Conservation (phyloP, 1,140 invertebrate species). For the Bombus haemorrhoidalis region DNA sequence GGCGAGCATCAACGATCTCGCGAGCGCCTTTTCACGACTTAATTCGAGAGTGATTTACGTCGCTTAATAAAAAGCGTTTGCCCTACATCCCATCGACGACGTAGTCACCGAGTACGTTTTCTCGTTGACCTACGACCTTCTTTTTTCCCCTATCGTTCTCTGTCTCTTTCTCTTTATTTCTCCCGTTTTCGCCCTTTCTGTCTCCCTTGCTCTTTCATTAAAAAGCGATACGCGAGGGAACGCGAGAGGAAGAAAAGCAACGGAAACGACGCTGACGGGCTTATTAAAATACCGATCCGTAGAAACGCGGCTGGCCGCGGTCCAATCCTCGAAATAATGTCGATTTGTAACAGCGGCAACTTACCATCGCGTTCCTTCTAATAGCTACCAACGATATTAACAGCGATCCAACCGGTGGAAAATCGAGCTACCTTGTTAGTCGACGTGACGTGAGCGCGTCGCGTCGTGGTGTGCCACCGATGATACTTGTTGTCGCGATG, state of each 20-base stretch:
- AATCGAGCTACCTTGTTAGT: conserved; percentile 18
- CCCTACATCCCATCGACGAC: neutral
- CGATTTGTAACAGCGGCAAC: conserved; percentile 48
- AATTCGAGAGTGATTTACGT: conserved; percentile 36
- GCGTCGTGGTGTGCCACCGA: neutral
- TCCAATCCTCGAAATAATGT: conserved; percentile 65
- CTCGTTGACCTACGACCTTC: conserved; percentile 7
- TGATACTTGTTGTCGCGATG: too few relatives aligned
- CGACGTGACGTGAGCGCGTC: neutral
- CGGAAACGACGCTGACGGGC: conserved; percentile 14
- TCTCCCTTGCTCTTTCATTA: conserved; percentile 6
- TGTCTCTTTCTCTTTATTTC: too few relatives aligned
- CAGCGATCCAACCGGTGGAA: conserved; percentile 4
- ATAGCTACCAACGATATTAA: conserved; percentile 34
- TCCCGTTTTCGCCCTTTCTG: too few relatives aligned
- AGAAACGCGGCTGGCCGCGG: conserved; percentile 53
- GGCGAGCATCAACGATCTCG: neutral
- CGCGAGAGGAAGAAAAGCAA: neutral
- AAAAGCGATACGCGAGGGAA: conserved; percentile 3
- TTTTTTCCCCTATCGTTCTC: neutral
- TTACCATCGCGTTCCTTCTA: neutral
- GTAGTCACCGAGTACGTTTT: neutral
- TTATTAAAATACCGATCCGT: conserved; percentile 65
- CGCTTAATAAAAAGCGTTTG: conserved; percentile 28
- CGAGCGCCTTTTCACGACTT: neutral